phyloP scores from a whole-genome alignment of 1,140 invertebrate species.

The Portunus trituberculatus region DNA sequence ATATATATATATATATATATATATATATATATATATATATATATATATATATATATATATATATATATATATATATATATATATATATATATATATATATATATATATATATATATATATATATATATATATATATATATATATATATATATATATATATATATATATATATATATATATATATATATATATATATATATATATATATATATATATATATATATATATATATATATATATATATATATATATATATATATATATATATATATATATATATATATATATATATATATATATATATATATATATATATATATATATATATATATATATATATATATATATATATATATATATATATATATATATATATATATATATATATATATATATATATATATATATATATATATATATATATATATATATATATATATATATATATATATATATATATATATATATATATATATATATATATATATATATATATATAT shows the following conservation, averaged over 20 bases:
- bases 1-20: too few species aligned
- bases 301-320: neutral
- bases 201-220: too few species aligned
- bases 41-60: slow-evolving; percentile 31
- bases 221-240: too few species aligned
- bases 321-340: too few species aligned
- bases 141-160: neutral
- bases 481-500: slow-evolving; percentile 59
- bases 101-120: too few species aligned
- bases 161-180: slow-evolving; percentile 44
- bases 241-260: neutral
- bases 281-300: slow-evolving; percentile 47
- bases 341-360: neutral
- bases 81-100: neutral
- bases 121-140: too few species aligned
- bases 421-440: slow-evolving; percentile 59
- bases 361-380: slow-evolving; percentile 59
- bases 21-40: neutral
- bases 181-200: slow-evolving; percentile 35
- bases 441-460: slow-evolving; percentile 56
- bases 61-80: slow-evolving; percentile 44
- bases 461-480: neutral
- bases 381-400: slow-evolving; percentile 56
- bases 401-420: neutral
- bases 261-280: slow-evolving; percentile 31